These are phyloP conservation scores for Formicarius rufipectus DNA, from an alignment of 2,113 vertebrate genomes.

Conservation along the genomic window DNA sequence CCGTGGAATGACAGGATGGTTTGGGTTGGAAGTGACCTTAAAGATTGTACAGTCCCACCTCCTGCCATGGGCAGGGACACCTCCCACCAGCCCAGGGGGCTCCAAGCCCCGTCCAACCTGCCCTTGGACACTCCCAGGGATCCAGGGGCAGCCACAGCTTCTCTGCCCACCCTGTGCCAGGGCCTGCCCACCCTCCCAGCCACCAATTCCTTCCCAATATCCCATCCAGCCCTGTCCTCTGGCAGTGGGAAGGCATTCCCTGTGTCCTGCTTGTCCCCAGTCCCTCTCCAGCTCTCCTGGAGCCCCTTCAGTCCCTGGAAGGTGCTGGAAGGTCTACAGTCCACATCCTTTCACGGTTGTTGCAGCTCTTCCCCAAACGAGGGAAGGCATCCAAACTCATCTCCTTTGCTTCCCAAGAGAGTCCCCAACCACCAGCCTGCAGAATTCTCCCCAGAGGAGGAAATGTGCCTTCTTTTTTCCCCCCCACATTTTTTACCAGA, in stretches of 20 bases:
- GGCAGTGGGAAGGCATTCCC: not conserved
- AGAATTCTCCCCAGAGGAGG: not conserved
- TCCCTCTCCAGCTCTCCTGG: not conserved
- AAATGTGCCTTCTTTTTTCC: not conserved
- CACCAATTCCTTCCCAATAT: not conserved
- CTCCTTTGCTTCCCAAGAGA: not conserved
- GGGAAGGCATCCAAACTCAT: not conserved
- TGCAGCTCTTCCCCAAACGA: not conserved
- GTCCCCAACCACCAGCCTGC: not conserved
- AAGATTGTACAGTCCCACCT: not conserved
- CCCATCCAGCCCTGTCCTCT: not conserved
- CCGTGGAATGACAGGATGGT: not conserved
- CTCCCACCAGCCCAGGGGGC: not conserved
- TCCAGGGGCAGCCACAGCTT: not conserved
- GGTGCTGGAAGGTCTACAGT: not conserved
- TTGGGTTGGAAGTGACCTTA: not conserved
- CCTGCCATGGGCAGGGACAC: not conserved
- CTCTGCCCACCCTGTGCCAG: not conserved
- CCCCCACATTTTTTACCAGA: not conserved
- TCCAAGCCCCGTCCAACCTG: not conserved
- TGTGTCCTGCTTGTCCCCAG: not conserved
- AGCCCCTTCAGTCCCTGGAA: not conserved
- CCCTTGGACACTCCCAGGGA: not conserved
- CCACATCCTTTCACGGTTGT: too few species aligned
- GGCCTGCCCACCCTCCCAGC: not conserved